Percentiles rank a stretch among this genome's conserved stretches.
Evolutionary conservation across 2,888 invertebrate genomes (phyloP).

Genomic region (Euzetes globulus): DNA sequence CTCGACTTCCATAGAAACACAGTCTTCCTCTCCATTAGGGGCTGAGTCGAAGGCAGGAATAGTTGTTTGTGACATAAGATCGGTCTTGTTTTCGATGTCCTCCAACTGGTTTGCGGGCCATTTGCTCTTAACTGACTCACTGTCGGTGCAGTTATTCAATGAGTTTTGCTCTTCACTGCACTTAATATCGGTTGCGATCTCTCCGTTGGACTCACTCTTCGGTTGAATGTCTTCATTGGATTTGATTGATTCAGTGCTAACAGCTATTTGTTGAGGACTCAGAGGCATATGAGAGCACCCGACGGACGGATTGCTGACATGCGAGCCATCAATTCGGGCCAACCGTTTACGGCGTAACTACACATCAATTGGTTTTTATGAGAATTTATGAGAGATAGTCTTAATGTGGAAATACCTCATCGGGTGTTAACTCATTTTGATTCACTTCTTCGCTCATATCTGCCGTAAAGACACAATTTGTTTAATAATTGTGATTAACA

Average conservation of each 20-base stretch:
- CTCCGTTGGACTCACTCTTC: neutral
- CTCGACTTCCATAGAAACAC: slow-evolving; percentile 16
- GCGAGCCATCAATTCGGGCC: slow-evolving; percentile 10
- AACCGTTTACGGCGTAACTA: slow-evolving; percentile 32
- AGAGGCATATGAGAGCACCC: neutral
- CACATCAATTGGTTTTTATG: neutral
- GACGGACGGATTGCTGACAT: no score
- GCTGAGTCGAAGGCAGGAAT: neutral
- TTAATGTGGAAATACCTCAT: neutral
- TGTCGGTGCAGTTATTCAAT: slow-evolving; percentile 32
- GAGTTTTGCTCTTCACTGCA: slow-evolving; percentile 7
- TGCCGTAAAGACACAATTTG: neutral
- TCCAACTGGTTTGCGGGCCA: neutral
- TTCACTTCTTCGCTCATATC: neutral
- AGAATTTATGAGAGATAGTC: neutral
- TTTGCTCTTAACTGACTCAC: slow-evolving; percentile 33
- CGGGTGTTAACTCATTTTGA: neutral
- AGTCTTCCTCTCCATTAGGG: neutral
- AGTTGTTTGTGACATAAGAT: neutral
- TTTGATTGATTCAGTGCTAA: no score
- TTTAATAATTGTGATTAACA: neutral
- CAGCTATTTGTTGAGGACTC: neutral
- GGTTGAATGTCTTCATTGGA: neutral
- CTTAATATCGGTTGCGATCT: neutral
- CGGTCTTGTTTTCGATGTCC: neutral